Conservation (phyloP, 2,797 vertebrate genomes). For the Galagoides demidoff region DNA sequence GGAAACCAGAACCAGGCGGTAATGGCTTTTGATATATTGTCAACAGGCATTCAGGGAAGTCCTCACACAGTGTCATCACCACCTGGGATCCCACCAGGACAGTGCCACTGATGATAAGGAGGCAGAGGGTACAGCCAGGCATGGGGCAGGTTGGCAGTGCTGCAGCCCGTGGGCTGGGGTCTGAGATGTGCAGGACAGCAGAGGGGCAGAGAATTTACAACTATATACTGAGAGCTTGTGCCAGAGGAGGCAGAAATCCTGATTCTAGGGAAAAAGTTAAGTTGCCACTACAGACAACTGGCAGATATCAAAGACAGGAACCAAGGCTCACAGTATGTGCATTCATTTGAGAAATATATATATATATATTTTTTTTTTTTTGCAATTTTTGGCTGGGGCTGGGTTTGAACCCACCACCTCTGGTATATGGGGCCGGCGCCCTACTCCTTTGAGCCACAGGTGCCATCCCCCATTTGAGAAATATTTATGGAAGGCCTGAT, state of each 20-base stretch:
- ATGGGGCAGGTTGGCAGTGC: accelerated
- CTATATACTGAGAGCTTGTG: neutral
- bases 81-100: neutral
- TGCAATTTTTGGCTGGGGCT: no score
- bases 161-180: neutral
- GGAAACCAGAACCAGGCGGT: neutral
- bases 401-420: no score
- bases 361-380: no score
- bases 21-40: neutral
- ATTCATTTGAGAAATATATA: neutral
- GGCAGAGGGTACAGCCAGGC: neutral
- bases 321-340: neutral
- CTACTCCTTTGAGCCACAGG: no score
- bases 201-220: neutral
- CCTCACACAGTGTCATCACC: neutral
- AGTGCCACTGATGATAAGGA: no score
- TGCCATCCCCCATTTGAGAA: no score
- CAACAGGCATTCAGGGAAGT: accelerated
- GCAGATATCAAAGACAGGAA: neutral
- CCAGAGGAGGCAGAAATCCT: neutral
- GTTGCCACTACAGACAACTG: neutral
- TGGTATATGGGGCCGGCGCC: no score
- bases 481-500: neutral
- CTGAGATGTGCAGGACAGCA: neutral
- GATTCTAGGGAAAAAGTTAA: neutral